Evolutionary conservation across 2,888 invertebrate genomes (phyloP).

Genomic region (Dryobota labecula): DNA sequence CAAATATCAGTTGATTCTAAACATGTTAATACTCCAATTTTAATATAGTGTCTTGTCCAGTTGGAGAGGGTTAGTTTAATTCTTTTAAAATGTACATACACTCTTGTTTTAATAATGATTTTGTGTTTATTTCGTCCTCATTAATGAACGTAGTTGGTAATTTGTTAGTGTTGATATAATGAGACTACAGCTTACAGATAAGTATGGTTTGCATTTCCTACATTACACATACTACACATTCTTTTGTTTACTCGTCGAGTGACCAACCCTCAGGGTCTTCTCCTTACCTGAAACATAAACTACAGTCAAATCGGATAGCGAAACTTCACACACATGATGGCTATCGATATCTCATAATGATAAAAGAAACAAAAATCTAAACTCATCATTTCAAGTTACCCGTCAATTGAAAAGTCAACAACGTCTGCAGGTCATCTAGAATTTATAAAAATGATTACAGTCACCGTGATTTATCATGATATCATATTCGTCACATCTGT

Average conservation of each 20-base stretch:
- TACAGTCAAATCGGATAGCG: background rate
- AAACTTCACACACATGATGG: background rate
- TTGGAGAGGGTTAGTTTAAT: background rate
- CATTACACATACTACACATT: background rate
- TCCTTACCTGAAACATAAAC: background rate
- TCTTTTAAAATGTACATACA: constrained; percentile 22
- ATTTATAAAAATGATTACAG: no score
- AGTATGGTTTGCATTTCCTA: constrained; percentile 9
- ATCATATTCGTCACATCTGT: background rate
- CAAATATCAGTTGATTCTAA: constrained; percentile 2
- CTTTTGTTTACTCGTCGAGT: background rate
- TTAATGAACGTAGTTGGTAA: background rate
- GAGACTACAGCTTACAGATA: constrained; percentile 10
- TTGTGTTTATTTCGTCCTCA: background rate
- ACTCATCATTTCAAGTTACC: background rate
- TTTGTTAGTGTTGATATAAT: background rate
- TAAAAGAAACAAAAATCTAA: background rate
- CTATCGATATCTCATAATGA: background rate
- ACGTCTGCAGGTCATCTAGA: background rate
- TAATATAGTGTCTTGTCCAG: background rate
- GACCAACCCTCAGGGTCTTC: constrained; percentile 10
- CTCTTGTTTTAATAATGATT: background rate
- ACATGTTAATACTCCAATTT: background rate
- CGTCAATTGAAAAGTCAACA: background rate
- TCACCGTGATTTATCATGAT: no score